phyloP scores from a whole-genome alignment of 2,797 vertebrate species.

The Clarias platycephalus region DNA sequence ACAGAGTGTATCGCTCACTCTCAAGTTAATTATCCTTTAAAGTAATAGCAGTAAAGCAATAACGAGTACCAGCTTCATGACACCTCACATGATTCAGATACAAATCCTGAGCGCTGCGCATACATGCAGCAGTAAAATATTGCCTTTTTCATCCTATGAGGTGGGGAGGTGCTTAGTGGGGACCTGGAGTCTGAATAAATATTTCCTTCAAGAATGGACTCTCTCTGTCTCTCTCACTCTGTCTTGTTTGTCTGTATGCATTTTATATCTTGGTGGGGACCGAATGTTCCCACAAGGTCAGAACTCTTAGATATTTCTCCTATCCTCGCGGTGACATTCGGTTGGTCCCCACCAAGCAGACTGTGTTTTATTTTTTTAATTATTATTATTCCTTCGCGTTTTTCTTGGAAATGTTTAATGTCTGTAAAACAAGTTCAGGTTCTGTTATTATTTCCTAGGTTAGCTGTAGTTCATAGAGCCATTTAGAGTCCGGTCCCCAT shows the following conservation, averaged over 20 bases:
- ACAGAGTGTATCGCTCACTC: constrained; percentile 35
- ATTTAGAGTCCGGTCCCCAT: neutral
- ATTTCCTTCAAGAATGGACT: neutral
- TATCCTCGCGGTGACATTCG: neutral
- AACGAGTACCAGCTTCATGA: neutral
- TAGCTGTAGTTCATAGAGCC: neutral
- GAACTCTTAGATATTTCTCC: neutral
- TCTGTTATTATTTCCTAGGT: neutral
- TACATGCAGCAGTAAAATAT: neutral
- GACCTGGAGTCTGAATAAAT: neutral
- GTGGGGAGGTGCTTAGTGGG: neutral
- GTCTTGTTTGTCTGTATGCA: neutral
- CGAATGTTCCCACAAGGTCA: constrained; percentile 18
- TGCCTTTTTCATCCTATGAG: neutral
- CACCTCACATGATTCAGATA: constrained; percentile 18
- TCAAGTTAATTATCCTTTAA: neutral
- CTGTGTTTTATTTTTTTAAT: neutral
- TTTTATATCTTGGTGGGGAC: neutral
- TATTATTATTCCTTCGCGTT: neutral
- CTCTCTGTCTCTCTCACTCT: neutral
- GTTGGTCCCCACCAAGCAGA: neutral
- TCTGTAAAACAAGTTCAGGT: neutral
- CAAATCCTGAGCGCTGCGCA: neutral
- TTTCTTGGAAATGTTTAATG: neutral
- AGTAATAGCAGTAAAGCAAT: constrained; percentile 15